Evolutionary conservation across 37 sponge, comb jelly and placozoan species (phyloP).

Genomic region (Ianthella basta): DNA sequence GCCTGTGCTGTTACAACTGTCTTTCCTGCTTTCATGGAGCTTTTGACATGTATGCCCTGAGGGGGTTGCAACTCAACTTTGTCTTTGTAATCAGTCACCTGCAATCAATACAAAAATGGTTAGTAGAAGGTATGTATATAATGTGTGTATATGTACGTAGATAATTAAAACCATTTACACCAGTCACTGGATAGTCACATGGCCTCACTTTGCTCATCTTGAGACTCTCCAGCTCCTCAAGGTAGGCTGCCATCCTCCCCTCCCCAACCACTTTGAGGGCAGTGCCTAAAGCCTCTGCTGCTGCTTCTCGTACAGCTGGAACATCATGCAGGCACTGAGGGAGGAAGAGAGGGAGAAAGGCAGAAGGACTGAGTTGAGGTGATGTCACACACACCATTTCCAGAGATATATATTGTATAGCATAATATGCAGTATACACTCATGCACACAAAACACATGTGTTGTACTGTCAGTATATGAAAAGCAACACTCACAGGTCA

Average conservation of each 20-base stretch:
- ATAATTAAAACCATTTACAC: no score
- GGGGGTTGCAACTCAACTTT: slow-evolving; percentile 74
- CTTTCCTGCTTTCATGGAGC: slow-evolving; percentile 40
- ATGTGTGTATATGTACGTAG: no score
- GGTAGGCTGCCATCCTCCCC: slow-evolving; percentile 70
- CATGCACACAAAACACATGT: no score
- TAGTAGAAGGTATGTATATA: no score
- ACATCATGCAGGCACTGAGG: slow-evolving; percentile 82
- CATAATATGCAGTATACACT: no score
- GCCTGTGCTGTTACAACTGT: slow-evolving; percentile 21
- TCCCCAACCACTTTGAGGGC: slow-evolving; percentile 90
- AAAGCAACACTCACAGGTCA: no score
- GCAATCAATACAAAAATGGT: no score
- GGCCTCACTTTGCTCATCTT: slow-evolving; percentile 77
- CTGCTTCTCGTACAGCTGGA: slow-evolving; percentile 86
- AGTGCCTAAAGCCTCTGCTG: slow-evolving; percentile 83
- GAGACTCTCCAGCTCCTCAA: slow-evolving; percentile 83
- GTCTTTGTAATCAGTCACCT: slow-evolving; percentile 78
- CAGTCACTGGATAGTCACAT: background rate
- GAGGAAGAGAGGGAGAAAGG: background rate
- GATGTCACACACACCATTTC: no score
- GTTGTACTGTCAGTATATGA: no score
- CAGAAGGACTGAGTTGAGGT: no score
- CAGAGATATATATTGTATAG: no score
- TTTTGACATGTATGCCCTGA: slow-evolving; percentile 46